Evolutionary conservation across 2,888 invertebrate genomes (phyloP).

Genomic region (Rhamnusium bicolor): DNA sequence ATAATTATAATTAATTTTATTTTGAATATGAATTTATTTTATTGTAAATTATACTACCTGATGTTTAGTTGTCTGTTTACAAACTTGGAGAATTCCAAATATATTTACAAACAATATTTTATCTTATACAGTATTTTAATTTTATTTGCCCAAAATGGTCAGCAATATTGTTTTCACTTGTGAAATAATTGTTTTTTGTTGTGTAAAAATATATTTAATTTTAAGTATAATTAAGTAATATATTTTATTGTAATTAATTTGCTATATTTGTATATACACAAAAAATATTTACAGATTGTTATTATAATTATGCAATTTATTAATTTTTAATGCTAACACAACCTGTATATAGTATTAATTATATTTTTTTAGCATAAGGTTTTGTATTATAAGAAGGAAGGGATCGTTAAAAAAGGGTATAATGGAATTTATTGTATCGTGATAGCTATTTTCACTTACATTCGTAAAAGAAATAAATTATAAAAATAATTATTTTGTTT

Average conservation of each 20-base stretch:
- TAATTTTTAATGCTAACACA: slow-evolving; percentile 25
- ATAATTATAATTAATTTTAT: not conserved
- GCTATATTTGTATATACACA: slow-evolving; percentile 21
- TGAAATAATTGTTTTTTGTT: slow-evolving; percentile 22
- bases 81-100: not conserved
- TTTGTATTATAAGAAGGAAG: slow-evolving; percentile 59
- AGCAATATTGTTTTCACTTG: not conserved
- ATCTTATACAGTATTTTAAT: slow-evolving; percentile 1
- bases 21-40: not conserved
- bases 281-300: slow-evolving; percentile 16
- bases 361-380: slow-evolving; percentile 55
- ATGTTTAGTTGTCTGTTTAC: not conserved
- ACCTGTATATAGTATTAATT: slow-evolving; percentile 62
- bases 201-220: slow-evolving; percentile 19
- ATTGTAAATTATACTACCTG: not conserved
- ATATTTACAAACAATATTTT: not conserved
- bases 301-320: slow-evolving; percentile 14
- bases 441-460: slow-evolving; percentile 66
- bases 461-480: slow-evolving; percentile 61
- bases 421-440: slow-evolving; percentile 63
- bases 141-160: not conserved
- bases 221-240: slow-evolving; percentile 28
- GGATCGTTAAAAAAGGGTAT: slow-evolving; percentile 58
- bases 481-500: slow-evolving; percentile 33
- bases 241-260: slow-evolving; percentile 27